A percentile compares a stretch with the other conserved stretches of the same genome.
Conservation (phyloP, 2,797 vertebrate species). For the Gobio occitaniae region DNA sequence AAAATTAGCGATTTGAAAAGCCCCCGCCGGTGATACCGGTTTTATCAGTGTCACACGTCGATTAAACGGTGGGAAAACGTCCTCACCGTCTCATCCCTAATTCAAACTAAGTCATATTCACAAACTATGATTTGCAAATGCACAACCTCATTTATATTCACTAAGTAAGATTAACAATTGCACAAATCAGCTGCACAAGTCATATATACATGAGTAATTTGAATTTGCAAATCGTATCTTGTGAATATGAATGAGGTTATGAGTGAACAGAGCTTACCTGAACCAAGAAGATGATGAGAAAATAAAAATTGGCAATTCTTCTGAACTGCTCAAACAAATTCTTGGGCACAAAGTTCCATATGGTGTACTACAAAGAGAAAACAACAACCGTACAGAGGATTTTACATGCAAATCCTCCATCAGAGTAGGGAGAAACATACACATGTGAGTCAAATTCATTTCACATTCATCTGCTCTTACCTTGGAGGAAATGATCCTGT, state of each 20-base stretch:
- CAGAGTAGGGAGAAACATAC: not conserved
- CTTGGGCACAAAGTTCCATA: constrained; percentile 99
- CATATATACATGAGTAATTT: not conserved
- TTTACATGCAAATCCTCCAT: constrained; percentile 21
- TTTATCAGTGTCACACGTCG: too few relatives aligned
- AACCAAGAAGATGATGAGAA: constrained; percentile 99
- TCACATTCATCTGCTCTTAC: constrained; percentile 70
- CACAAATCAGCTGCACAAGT: not conserved
- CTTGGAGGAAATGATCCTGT: constrained; percentile 98
- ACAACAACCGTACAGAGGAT: constrained; percentile 10
- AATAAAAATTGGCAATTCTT: constrained; percentile 99
- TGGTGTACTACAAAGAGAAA: constrained; percentile 85
- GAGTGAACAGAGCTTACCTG: constrained; percentile 84
- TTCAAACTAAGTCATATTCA: not conserved
- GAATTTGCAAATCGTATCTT: not conserved
- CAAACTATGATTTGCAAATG: not conserved
- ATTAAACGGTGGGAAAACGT: too few relatives aligned
- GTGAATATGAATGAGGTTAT: not conserved
- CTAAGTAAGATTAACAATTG: not conserved
- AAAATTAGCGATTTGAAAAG: too few relatives aligned
- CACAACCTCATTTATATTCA: not conserved
- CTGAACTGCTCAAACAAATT: constrained; percentile 99
- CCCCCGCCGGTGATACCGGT: too few relatives aligned
- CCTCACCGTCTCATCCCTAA: not conserved
- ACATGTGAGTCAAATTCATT: not conserved